Percentiles rank a stretch among this genome's conserved stretches.
phyloP scores from a whole-genome alignment of 2,113 vertebrate genomes.

The Theristicus caerulescens region DNA sequence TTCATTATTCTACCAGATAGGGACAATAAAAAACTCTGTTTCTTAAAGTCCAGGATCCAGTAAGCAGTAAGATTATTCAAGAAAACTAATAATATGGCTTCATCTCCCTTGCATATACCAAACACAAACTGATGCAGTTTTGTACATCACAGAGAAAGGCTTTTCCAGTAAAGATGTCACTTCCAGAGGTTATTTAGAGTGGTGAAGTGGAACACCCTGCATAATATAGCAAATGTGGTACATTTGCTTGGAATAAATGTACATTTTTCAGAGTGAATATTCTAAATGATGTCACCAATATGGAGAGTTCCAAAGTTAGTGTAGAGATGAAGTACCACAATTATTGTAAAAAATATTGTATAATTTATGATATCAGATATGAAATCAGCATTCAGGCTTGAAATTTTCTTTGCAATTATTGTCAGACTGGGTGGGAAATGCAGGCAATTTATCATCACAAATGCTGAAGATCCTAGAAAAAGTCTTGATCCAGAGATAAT shows the following conservation, averaged over 20 bases:
- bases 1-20: background rate
- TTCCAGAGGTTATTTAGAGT: background rate
- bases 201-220: background rate
- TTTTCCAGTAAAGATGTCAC: background rate
- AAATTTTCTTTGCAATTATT: background rate
- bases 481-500: background rate
- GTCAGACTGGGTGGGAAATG: background rate
- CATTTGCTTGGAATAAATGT: background rate
- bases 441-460: background rate
- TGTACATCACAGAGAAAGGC: background rate
- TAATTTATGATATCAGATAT: background rate
- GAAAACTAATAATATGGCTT: background rate
- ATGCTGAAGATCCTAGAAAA: background rate
- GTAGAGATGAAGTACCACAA: background rate
- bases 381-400: slow-evolving; percentile 2
- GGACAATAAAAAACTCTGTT: background rate
- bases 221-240: background rate
- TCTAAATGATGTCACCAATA: background rate
- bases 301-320: background rate
- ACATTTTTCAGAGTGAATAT: background rate
- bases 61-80: background rate
- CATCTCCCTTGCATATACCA: background rate
- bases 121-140: background rate
- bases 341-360: background rate
- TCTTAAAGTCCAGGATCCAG: background rate